These are phyloP conservation scores for Odontocerum albicorne DNA, from an alignment of 2,888 invertebrate genomes.

Conservation along the genomic window DNA sequence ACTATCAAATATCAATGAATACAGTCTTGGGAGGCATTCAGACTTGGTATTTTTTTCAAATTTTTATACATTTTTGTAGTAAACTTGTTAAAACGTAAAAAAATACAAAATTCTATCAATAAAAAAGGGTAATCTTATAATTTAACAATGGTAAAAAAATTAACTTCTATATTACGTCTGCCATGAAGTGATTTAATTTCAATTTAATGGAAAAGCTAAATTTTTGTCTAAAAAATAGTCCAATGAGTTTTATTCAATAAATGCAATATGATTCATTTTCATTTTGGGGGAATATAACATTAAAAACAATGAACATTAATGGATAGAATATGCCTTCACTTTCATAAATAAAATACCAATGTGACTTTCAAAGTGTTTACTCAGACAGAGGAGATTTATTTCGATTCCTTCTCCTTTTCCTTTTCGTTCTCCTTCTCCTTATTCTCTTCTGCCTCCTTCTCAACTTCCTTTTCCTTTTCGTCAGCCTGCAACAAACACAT, in stretches of 20 bases:
- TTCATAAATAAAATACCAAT: constrained; percentile 24
- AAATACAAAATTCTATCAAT: constrained; percentile 48
- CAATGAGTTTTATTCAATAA: constrained; percentile 8
- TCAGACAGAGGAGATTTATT: constrained; percentile 14
- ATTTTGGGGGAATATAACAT: constrained; percentile 14
- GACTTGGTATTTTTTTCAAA: constrained; percentile 47
- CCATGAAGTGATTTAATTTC: constrained; percentile 7
- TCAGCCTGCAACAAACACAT: constrained; percentile 63
- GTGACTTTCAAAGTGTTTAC: constrained; percentile 19
- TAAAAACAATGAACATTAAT: constrained; percentile 14
- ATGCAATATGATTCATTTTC: constrained; percentile 8
- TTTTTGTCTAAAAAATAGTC: constrained; percentile 18
- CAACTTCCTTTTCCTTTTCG: constrained; percentile 71
- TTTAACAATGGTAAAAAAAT: constrained; percentile 31
- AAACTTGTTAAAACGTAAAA: constrained; percentile 45
- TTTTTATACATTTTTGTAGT: constrained; percentile 43
- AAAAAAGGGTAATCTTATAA: constrained; percentile 32
- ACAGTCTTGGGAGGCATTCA: constrained; percentile 36
- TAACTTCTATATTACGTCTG: constrained; percentile 16
- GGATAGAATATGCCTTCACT: background rate
- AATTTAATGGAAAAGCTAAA: constrained; percentile 14
- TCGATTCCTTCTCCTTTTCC: constrained; percentile 39
- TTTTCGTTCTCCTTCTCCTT: constrained; percentile 68
- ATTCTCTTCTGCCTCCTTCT: constrained; percentile 68
- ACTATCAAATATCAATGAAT: constrained; percentile 32